A percentile compares a stretch with the other conserved stretches of the same genome.
phyloP scores from a whole-genome alignment of 1,140 invertebrate species.

The Trichogramma pretiosum region DNA sequence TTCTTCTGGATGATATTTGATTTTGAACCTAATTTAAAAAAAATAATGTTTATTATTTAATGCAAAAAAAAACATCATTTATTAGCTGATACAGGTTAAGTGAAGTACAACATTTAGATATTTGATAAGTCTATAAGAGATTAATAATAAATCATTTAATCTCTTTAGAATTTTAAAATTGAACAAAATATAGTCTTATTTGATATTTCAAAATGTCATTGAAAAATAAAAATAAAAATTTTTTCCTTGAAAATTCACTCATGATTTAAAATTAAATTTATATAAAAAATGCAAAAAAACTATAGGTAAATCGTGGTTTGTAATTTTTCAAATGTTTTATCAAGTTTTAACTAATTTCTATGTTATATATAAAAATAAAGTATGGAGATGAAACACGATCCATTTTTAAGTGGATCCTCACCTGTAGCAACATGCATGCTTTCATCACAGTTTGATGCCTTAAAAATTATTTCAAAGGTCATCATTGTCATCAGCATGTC shows the following conservation, averaged over 20 bases:
- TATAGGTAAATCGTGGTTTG: too few species aligned
- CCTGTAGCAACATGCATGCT: constrained; percentile 29
- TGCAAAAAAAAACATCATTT: neutral
- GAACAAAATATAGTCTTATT: constrained; percentile 7
- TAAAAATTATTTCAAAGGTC: constrained; percentile 35
- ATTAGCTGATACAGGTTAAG: neutral
- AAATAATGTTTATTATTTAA: constrained; percentile 25
- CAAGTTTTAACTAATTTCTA: too few species aligned
- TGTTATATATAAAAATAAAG: too few species aligned
- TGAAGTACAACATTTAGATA: neutral
- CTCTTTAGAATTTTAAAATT: constrained; percentile 10
- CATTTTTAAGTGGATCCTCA: constrained; percentile 40
- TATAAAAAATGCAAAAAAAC: too few species aligned
- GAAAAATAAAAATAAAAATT: neutral
- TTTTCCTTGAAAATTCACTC: constrained; percentile 1
- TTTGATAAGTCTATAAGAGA: constrained; percentile 1
- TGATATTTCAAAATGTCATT: neutral
- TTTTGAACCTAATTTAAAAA: constrained; percentile 78
- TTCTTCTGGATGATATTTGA: constrained; percentile 98
- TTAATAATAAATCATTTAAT: constrained; percentile 18
- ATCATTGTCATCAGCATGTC: constrained; percentile 34
- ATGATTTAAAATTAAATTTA: too few species aligned
- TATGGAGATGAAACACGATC: too few species aligned
- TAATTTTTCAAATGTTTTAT: too few species aligned
- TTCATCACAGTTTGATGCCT: constrained; percentile 18